Percentiles rank a stretch among this genome's conserved stretches.
Evolutionary conservation across 2,797 vertebrate species (phyloP).

Genomic region (Tamandua tetradactyla): DNA sequence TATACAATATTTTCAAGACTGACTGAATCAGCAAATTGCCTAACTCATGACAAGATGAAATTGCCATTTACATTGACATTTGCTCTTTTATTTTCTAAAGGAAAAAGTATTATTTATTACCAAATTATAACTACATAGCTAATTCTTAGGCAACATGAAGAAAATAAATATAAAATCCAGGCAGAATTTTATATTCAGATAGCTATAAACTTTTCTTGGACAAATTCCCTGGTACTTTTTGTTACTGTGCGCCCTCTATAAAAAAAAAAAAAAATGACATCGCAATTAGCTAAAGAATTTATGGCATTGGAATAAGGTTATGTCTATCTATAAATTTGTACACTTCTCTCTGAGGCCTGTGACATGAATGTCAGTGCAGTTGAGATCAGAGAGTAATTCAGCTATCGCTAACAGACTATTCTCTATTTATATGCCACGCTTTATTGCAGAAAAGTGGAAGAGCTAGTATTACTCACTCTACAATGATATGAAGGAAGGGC

Average conservation of each 20-base stretch:
- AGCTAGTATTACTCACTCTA: not conserved
- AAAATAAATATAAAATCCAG: constrained; percentile 48
- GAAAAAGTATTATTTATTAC: not conserved
- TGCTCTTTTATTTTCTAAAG: constrained; percentile 12
- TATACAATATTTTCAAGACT: constrained; percentile 37
- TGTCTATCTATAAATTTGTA: constrained; percentile 11
- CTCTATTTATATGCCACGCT: constrained; percentile 7
- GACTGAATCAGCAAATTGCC: constrained; percentile 7
- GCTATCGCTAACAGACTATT: not conserved
- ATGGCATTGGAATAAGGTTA: not conserved
- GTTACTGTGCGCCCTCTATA: not conserved
- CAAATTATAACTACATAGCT: constrained; percentile 34
- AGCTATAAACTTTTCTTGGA: constrained; percentile 37
- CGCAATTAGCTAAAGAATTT: constrained; percentile 25
- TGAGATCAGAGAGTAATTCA: constrained; percentile 41
- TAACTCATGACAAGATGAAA: not conserved
- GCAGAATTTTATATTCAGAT: constrained; percentile 40
- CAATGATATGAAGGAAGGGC: not conserved
- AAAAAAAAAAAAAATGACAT: constrained; percentile 64
- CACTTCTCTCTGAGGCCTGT: not conserved
- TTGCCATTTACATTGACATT: not conserved
- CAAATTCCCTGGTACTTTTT: constrained; percentile 40
- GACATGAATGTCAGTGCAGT: constrained; percentile 34
- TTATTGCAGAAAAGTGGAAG: constrained; percentile 25
- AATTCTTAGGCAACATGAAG: constrained; percentile 46